Evolutionary conservation across 2,888 invertebrate genomes (phyloP), one percentile per base, ranked within the genome.

Genomic region (Drosophila vallismaia): DNA sequence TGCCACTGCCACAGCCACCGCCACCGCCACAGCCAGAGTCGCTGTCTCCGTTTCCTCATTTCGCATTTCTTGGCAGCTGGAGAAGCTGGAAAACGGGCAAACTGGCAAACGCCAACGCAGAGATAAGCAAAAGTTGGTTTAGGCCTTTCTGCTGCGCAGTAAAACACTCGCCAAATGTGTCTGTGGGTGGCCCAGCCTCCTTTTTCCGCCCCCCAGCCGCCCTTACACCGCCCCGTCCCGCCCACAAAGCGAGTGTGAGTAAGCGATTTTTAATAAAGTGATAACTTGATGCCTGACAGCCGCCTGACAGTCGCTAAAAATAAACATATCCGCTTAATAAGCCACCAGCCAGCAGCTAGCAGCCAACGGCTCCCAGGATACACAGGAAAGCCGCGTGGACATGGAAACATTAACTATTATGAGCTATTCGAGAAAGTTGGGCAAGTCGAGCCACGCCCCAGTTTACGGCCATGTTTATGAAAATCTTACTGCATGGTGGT

Each of bases 191-290:
- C 29, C 63, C 63, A 54, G 70, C 55, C 64, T 49, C 19, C 69
- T 19, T 4, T 10, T 44, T 44, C 28, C 24, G 6, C 36, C 28
- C 24, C 29, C 33, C 10, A n/a, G 45, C 38, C 26, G 10, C 3
- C 19, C 19, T 4, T 10, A 31, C 14, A 8, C 1, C 10, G 19
- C 9, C 26, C 14, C 36, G 44, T 19, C 28, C 14, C 42, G 3
- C 8, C 42, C 42, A 44, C 50, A 44, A 55, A 38, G 51, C 49
- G 76, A 72, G 76, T 73, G 84, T 79, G 87, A 79, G 85, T 86
- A 79, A 85, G 87, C 79, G 85, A 77, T 79, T 79, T 87, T 87
- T 84, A 87, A 79, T 79, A 79, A 84, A 84, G 87, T 79, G 85
- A 87, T 86, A 84, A 86, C 82, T 83, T 84, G 87, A 77, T 77